Base-by-base conservation (phyloP, 2,113 vertebrate species). In the Pachycephala philippinensis region DNA sequence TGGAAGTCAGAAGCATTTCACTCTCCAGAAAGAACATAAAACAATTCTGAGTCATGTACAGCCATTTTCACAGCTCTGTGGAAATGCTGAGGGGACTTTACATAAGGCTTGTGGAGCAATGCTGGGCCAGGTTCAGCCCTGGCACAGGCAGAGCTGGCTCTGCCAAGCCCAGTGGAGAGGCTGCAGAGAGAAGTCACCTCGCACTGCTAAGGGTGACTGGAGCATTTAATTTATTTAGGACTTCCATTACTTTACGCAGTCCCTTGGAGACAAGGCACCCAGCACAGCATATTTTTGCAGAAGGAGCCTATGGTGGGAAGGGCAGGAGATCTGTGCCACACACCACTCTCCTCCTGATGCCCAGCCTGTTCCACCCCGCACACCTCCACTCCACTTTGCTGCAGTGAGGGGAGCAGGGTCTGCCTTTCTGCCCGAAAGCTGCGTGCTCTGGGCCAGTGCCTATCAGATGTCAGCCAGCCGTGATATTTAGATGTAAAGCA, bases 361-460 rank as follows among this genome's bases (percentile, higher is more conserved):
- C 18, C 40, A 42, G 4, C 21, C 45, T 10, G 0, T 11, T 26
- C 35, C 71, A 49, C 15, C 2, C 44, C 31, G 23, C 2, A 1
- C 61, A 44, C 20, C 28, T 37, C 30, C 5, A 1, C 10, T 10
- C 35, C 31, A 0, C 39, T 14, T 4, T 0, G 4, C 13, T 20
- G 50, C 5, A 3, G 19, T 0, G 1, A 47, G 45, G 19, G 53
- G 4, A 60, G 27, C 24, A 15, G 47, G 21, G 23, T 13, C 35
- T 45, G 31, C 65, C 44, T 71, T 63, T 26, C 70, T 54, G 42
- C 9, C 23, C 6, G 31, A 49, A 69, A 70, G 11, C 9, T 3
- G 3, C 0, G 0, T 23, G 27, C 33, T 1, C 0, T 15, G 50
- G 45, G 47, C 7, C 5, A 0, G 6, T 52, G 82, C 40, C 84